Conservation (phyloP, 2,113 vertebrate species). For the Pituophis catenifer region DNA sequence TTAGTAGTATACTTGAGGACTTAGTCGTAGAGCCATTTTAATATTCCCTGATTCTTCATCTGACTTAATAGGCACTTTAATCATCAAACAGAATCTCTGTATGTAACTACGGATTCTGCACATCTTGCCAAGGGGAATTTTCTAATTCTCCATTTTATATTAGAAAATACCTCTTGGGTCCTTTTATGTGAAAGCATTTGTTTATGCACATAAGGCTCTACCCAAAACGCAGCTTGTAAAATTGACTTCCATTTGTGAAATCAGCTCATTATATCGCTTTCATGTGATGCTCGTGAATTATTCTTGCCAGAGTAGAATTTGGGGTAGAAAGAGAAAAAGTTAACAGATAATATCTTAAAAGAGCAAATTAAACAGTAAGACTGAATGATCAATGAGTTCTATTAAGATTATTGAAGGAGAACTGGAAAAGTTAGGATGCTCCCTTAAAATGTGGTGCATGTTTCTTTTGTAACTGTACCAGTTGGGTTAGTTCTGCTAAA, state of each 20-base stretch:
- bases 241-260: background rate
- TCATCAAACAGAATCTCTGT: background rate
- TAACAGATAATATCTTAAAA: background rate
- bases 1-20: background rate
- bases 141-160: background rate
- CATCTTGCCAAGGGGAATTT: background rate
- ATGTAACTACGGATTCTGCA: background rate
- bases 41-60: background rate
- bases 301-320: background rate
- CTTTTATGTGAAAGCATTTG: background rate
- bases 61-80: background rate
- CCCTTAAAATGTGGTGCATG: conserved; percentile 19
- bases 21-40: background rate
- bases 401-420: background rate
- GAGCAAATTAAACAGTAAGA: background rate
- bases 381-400: conserved; percentile 11
- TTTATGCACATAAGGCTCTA: background rate
- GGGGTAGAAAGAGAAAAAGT: background rate
- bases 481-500: conserved; percentile 45
- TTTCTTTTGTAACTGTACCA: conserved; percentile 3
- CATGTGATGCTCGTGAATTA: background rate
- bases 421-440: conserved; percentile 9
- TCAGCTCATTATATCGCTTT: background rate
- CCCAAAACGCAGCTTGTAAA: background rate
- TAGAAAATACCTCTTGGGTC: background rate